Percentiles rank a stretch among this genome's conserved stretches.
Conservation (phyloP, 2,113 vertebrate species). For the Phalacrocorax carbo region DNA sequence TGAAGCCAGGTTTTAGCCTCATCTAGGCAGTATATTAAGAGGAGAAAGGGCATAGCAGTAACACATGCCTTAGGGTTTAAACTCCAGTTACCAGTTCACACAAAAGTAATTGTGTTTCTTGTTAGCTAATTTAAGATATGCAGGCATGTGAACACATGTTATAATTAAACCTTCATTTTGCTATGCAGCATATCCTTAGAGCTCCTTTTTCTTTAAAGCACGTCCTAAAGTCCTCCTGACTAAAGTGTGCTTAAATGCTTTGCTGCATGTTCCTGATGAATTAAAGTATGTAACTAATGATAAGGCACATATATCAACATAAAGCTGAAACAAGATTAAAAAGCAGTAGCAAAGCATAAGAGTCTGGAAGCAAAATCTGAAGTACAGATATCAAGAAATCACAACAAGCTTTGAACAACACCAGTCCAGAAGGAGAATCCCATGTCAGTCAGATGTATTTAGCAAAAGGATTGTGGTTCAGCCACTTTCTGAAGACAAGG, state of each 20-base stretch:
- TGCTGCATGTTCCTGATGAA: neutral
- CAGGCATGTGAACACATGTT: neutral
- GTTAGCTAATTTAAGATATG: neutral
- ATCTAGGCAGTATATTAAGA: neutral
- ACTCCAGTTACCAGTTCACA: neutral
- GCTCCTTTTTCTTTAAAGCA: neutral
- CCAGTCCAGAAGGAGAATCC: neutral
- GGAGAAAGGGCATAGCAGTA: neutral
- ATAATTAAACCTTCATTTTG: neutral
- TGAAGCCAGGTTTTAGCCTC: neutral
- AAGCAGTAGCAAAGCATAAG: neutral
- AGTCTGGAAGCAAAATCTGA: neutral
- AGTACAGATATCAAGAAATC: neutral
- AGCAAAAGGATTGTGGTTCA: neutral
- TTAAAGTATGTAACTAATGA: neutral
- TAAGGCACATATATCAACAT: neutral
- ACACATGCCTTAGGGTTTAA: neutral
- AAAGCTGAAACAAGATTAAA: neutral
- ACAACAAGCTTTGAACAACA: neutral
- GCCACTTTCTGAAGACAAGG: neutral
- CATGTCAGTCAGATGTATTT: fast-evolving
- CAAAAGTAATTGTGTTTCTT: neutral
- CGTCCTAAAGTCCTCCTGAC: neutral
- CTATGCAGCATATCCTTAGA: neutral
- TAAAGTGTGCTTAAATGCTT: neutral